These are phyloP conservation scores for Drosophila suzukii DNA, from an alignment of 1,140 invertebrate genomes.

Conservation along the genomic window DNA sequence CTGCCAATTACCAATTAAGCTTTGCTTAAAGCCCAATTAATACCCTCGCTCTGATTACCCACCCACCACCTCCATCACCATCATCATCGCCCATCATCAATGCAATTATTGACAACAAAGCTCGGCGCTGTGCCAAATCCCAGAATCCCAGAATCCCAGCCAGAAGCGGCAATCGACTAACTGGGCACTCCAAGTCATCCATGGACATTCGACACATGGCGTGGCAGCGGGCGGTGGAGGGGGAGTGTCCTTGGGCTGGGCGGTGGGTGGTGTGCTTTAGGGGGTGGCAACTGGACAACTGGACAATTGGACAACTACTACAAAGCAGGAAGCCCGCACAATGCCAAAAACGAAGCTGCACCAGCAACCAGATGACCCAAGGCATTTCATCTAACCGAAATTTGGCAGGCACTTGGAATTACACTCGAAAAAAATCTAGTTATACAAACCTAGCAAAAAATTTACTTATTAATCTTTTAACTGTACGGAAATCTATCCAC, in stretches of 20 bases:
- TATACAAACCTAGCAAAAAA: too few species aligned
- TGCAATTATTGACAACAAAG: constrained; percentile 82
- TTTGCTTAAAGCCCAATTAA: constrained; percentile 80
- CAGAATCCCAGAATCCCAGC: constrained; percentile 26
- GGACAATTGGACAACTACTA: not conserved
- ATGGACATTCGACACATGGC: constrained; percentile 9
- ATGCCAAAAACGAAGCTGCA: constrained; percentile 27
- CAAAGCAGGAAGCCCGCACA: constrained; percentile 10
- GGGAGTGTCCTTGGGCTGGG: too few species aligned
- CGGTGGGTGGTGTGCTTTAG: not conserved
- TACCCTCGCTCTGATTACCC: constrained; percentile 30
- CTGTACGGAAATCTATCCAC: too few species aligned
- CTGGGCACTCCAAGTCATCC: constrained; percentile 39
- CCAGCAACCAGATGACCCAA: constrained; percentile 12
- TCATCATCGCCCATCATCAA: constrained; percentile 61
- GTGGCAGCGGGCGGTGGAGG: not conserved
- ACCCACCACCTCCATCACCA: not conserved
- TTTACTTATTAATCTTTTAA: too few species aligned
- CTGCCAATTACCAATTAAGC: constrained; percentile 76
- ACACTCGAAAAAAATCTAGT: not conserved
- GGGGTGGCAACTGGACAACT: not conserved
- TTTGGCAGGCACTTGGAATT: not conserved
- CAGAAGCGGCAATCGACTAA: constrained; percentile 49
- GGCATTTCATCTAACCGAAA: constrained; percentile 15
- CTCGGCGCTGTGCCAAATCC: constrained; percentile 65